Percentiles rank a stretch among this genome's conserved stretches.
These are phyloP conservation scores for Galagoides demidoff DNA, from an alignment of 2,797 vertebrate genomes.

Conservation along the genomic window DNA sequence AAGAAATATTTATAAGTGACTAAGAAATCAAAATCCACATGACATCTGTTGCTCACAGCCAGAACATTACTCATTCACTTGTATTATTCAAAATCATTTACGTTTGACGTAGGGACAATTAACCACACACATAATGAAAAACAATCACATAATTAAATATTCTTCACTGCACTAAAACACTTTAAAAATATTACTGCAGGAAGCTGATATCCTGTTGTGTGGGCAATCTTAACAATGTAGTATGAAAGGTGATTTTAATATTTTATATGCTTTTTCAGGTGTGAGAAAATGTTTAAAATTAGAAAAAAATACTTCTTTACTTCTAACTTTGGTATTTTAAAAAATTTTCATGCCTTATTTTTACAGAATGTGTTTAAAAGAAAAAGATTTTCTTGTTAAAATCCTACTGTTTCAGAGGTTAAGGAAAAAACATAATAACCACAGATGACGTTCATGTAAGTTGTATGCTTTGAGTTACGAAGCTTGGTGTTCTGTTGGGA, in stretches of 20 bases:
- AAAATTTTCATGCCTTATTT: neutral
- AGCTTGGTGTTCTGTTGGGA: neutral
- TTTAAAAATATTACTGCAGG: constrained; percentile 73
- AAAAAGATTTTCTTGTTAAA: neutral
- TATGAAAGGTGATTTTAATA: constrained; percentile 53
- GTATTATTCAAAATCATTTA: constrained; percentile 78
- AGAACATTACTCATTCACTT: constrained; percentile 68
- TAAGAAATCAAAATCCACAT: constrained; percentile 75
- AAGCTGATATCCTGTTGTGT: constrained; percentile 72
- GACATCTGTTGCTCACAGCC: constrained; percentile 75
- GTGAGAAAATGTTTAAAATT: neutral
- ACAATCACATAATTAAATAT: constrained; percentile 80
- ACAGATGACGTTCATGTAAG: neutral
- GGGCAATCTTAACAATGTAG: constrained; percentile 79
- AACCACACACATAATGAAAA: constrained; percentile 78
- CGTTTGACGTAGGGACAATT: constrained; percentile 80
- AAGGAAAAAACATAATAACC: neutral
- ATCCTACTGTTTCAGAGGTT: neutral
- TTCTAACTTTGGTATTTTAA: neutral
- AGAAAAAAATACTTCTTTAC: neutral
- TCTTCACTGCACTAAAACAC: constrained; percentile 65
- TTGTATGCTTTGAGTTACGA: neutral
- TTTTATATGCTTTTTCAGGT: constrained; percentile 48
- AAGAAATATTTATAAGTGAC: constrained; percentile 62
- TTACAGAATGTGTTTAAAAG: neutral